Percentiles rank a stretch among this genome's conserved stretches.
Conservation (phyloP, 2,113 vertebrate species). For the Dasypus novemcinctus region DNA sequence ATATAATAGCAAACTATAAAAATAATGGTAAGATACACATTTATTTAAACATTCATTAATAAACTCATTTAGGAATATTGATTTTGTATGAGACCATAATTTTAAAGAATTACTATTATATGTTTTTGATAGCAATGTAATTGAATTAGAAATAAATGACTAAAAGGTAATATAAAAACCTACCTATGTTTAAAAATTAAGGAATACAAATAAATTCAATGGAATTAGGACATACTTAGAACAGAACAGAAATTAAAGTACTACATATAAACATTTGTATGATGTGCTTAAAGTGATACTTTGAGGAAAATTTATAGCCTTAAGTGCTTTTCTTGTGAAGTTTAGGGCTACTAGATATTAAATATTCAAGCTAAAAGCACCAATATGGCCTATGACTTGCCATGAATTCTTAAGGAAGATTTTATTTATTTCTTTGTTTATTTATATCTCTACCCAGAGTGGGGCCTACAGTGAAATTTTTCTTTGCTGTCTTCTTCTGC, state of each 20-base stretch:
- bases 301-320: too few relatives aligned
- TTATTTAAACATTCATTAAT: not conserved
- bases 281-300: too few relatives aligned
- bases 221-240: not conserved
- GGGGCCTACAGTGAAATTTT: not conserved
- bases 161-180: not conserved
- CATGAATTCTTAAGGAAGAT: not conserved
- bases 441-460: not conserved
- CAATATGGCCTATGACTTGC: not conserved
- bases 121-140: not conserved
- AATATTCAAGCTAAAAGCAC: not conserved
- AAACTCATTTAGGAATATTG: not conserved
- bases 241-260: not conserved
- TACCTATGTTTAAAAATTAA: not conserved
- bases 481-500: not conserved
- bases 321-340: not conserved
- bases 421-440: not conserved
- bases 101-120: not conserved
- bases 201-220: constrained; percentile 9
- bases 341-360: not conserved
- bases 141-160: not conserved
- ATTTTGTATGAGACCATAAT: not conserved
- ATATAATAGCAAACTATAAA: not conserved
- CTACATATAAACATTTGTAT: too few relatives aligned
- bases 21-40: not conserved